Evolutionary conservation across 2,888 invertebrate species (phyloP).

Genomic region (Trachelus stipa): DNA sequence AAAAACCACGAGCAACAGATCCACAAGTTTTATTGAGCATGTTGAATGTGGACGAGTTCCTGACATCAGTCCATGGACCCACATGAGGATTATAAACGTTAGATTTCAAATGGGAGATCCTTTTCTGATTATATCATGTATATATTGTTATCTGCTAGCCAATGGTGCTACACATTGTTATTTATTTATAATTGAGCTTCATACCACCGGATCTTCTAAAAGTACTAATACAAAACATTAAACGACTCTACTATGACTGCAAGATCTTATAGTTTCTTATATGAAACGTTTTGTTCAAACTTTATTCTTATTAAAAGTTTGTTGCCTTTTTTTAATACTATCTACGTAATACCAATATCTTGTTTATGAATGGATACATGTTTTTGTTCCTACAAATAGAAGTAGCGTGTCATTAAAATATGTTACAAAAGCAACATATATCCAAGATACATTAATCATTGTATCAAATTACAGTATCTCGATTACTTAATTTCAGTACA

Average conservation of each 20-base stretch:
- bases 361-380: too few relatives aligned
- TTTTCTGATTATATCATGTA: not conserved
- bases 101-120: not conserved
- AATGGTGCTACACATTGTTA: constrained; percentile 20
- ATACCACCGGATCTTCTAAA: not conserved
- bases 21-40: constrained; percentile 46
- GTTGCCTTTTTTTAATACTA: too few relatives aligned
- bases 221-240: not conserved
- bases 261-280: not conserved
- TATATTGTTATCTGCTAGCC: not conserved
- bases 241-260: not conserved
- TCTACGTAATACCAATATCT: too few relatives aligned
- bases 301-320: too few relatives aligned
- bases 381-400: too few relatives aligned
- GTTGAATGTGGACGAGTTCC: constrained; percentile 51
- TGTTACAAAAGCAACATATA: too few relatives aligned
- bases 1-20: constrained; percentile 40
- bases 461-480: too few relatives aligned
- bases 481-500: too few relatives aligned
- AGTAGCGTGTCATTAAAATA: too few relatives aligned
- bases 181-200: constrained; percentile 12
- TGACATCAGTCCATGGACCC: constrained; percentile 53
- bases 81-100: constrained; percentile 26
- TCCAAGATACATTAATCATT: too few relatives aligned
- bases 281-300: not conserved